A percentile compares a stretch with the other conserved stretches of the same genome.
phyloP scores from a whole-genome alignment of 2,113 vertebrate species.

The Myiopsitta monachus region DNA sequence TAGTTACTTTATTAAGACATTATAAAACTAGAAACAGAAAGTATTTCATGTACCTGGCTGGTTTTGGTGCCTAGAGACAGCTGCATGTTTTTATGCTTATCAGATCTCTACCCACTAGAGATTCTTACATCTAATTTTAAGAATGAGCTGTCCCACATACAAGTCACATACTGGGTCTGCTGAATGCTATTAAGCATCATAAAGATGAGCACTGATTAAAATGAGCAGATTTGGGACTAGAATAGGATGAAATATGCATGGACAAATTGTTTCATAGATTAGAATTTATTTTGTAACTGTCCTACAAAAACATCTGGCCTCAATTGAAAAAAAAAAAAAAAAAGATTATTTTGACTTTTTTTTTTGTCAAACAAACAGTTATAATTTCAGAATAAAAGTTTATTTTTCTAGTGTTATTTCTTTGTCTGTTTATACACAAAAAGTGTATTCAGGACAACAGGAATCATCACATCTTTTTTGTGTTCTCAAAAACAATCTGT shows the following conservation, averaged over 20 bases:
- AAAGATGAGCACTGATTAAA: slow-evolving; percentile 46
- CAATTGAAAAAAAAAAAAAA: not conserved
- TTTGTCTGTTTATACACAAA: not conserved
- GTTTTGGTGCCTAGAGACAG: not conserved
- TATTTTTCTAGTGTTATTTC: not conserved
- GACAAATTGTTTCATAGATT: slow-evolving; percentile 52
- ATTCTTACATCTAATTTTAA: not conserved
- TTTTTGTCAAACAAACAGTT: not conserved
- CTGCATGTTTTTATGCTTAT: not conserved
- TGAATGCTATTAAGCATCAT: not conserved
- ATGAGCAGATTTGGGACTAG: slow-evolving; percentile 43
- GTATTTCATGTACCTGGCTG: not conserved
- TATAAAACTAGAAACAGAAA: not conserved
- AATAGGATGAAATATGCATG: slow-evolving; percentile 26
- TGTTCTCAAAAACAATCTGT: not conserved
- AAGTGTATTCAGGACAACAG: not conserved
- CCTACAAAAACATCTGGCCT: slow-evolving; percentile 43
- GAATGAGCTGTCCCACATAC: slow-evolving; percentile 18
- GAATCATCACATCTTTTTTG: not conserved
- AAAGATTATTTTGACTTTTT: not conserved
- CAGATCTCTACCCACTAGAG: not conserved
- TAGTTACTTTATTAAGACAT: not conserved
- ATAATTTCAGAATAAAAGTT: slow-evolving; percentile 5
- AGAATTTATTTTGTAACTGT: slow-evolving; percentile 44
- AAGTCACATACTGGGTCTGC: not conserved